Evolutionary conservation across 2,113 vertebrate species (phyloP).

Genomic region (Rhipidura dahli): DNA sequence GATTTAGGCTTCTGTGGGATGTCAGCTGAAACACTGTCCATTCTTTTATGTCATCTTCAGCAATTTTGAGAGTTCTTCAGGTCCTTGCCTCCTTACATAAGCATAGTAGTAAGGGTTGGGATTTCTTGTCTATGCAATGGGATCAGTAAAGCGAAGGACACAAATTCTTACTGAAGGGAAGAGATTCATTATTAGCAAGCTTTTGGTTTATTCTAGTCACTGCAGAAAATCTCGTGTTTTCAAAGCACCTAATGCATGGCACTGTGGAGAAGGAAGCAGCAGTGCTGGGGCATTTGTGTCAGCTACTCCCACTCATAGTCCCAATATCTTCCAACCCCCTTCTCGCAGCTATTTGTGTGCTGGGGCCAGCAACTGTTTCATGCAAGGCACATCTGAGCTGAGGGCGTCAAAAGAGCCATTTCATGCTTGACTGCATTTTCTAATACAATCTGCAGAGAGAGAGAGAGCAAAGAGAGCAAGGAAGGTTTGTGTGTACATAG

Average conservation of each 20-base stretch:
- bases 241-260: neutral
- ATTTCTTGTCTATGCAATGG: neutral
- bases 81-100: neutral
- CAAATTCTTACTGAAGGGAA: neutral
- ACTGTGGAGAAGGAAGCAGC: neutral
- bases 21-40: neutral
- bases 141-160: neutral
- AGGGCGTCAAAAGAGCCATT: conserved; percentile 76
- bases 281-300: neutral
- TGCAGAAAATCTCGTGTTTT: neutral
- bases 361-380: conserved; percentile 22
- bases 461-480: neutral
- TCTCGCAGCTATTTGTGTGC: neutral
- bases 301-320: neutral
- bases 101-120: neutral
- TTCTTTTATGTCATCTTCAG: neutral
- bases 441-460: conserved; percentile 64
- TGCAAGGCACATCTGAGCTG: conserved; percentile 58
- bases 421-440: conserved; percentile 74
- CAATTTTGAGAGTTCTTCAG: neutral
- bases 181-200: neutral
- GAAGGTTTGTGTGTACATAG: neutral
- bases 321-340: neutral
- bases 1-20: neutral
- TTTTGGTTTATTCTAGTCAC: neutral